A percentile compares a stretch with the other conserved stretches of the same genome.
Conservation (phyloP, 2,797 vertebrate species). For the Dipus sagitta region DNA sequence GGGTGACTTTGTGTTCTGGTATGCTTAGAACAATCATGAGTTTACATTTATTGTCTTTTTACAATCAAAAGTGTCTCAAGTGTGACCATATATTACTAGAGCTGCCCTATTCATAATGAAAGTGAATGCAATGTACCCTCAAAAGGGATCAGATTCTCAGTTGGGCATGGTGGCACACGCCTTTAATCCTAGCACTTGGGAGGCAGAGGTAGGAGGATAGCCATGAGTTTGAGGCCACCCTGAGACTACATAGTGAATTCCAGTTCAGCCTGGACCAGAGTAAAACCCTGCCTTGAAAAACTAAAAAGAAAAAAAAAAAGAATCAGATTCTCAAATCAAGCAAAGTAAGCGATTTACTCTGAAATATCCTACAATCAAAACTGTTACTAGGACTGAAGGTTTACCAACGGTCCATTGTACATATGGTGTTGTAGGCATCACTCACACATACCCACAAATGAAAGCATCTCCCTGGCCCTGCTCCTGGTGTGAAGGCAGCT, state of each 20-base stretch:
- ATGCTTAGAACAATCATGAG: neutral
- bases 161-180: too few relatives aligned
- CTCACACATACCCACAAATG: neutral
- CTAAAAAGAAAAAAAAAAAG: neutral
- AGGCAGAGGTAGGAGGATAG: too few relatives aligned
- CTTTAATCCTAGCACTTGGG: too few relatives aligned
- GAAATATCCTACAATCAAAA: slow-evolving; percentile 28
- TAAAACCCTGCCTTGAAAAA: too few relatives aligned
- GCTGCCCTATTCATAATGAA: slow-evolving; percentile 18
- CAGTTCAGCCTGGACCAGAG: too few relatives aligned
- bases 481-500: neutral
- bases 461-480: neutral
- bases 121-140: neutral
- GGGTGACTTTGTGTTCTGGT: neutral
- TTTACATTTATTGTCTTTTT: neutral
- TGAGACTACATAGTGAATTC: too few relatives aligned
- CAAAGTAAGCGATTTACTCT: neutral
- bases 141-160: slow-evolving; percentile 22
- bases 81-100: neutral
- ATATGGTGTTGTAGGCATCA: neutral
- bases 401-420: neutral
- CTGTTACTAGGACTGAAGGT: neutral
- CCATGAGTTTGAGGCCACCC: too few relatives aligned
- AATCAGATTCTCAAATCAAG: slow-evolving; percentile 31
- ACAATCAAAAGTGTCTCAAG: neutral